Percentiles rank a stretch among this genome's conserved stretches.
These are phyloP conservation scores for Chaetops frenatus DNA, from an alignment of 2,113 vertebrate genomes.

Conservation along the genomic window DNA sequence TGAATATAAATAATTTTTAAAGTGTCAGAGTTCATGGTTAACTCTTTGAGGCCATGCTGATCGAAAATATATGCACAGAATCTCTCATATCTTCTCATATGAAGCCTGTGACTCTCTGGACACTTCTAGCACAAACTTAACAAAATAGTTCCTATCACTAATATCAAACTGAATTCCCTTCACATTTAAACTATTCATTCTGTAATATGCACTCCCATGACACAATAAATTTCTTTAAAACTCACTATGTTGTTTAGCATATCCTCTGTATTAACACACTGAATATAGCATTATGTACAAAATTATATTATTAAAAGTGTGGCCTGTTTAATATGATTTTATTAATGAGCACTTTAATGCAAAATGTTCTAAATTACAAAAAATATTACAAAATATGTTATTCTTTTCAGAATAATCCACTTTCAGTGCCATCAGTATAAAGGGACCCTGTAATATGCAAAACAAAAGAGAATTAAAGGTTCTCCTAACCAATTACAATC, in stretches of 20 bases:
- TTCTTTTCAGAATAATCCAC: background rate
- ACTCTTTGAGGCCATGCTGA: background rate
- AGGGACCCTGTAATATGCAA: background rate
- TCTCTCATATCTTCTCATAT: background rate
- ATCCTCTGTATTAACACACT: background rate
- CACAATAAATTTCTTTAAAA: background rate
- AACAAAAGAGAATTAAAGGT: background rate
- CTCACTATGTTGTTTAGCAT: background rate
- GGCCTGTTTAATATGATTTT: background rate
- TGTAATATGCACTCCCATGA: background rate
- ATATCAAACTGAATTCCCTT: background rate
- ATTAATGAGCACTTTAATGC: background rate
- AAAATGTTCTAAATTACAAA: background rate
- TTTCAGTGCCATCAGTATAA: background rate
- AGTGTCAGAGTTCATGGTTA: background rate
- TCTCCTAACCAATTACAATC: background rate
- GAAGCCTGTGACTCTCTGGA: background rate
- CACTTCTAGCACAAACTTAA: background rate
- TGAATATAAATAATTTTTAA: background rate
- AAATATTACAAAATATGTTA: background rate
- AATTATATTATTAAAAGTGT: background rate
- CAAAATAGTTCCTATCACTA: background rate
- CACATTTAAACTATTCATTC: background rate
- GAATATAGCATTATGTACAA: background rate
- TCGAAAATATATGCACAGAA: background rate